Evolutionary conservation across 92 coral and sea anemone genomes (phyloP).

Genomic region (Ricordea florida): DNA sequence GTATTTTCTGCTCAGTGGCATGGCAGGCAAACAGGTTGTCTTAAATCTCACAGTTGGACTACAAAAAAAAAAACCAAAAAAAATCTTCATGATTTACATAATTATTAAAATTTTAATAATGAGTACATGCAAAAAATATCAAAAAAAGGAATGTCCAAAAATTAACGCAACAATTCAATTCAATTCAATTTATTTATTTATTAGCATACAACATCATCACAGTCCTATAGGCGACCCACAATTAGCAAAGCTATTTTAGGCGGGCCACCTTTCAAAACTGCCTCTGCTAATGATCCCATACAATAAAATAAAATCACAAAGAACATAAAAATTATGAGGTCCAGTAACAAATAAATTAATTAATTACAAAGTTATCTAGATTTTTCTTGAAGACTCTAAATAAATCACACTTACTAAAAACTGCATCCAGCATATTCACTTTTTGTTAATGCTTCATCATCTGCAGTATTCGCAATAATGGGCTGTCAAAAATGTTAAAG

Average conservation of each 20-base stretch:
- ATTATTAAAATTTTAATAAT: neutral
- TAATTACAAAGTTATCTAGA: neutral
- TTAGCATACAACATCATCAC: too few species aligned
- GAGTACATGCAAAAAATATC: neutral
- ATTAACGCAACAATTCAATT: too few species aligned
- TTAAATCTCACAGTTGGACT: conserved; percentile 82
- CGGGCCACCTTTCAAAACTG: too few species aligned
- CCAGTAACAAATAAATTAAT: too few species aligned
- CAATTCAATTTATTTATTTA: too few species aligned
- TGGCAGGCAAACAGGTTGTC: conserved; percentile 78
- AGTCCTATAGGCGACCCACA: too few species aligned
- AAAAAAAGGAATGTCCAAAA: too few species aligned
- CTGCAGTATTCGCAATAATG: neutral
- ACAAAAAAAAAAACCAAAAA: neutral
- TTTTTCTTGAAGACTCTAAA: neutral
- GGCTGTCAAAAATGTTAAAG: neutral
- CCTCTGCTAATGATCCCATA: too few species aligned
- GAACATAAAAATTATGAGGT: too few species aligned
- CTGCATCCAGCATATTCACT: conserved; percentile 31
- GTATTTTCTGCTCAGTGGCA: conserved; percentile 72
- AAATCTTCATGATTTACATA: neutral
- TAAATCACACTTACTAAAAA: conserved; percentile 8
- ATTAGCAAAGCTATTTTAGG: too few species aligned
- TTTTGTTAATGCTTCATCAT: conserved; percentile 2
- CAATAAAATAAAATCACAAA: too few species aligned